These are phyloP conservation scores for Ispidina lecontei DNA, from an alignment of 2,797 vertebrate species.

Conservation along the genomic window DNA sequence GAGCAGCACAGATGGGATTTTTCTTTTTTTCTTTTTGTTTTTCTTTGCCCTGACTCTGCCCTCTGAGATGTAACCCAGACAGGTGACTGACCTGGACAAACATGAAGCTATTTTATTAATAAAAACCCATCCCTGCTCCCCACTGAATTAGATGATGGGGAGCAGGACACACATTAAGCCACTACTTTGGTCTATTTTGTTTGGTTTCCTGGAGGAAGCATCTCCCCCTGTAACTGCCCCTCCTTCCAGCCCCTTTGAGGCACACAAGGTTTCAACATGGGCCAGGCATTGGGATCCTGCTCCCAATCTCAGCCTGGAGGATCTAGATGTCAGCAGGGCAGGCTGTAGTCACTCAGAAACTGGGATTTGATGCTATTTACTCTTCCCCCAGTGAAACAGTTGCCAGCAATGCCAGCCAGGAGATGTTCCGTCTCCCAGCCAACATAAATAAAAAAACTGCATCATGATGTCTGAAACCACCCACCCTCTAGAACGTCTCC, in stretches of 20 bases:
- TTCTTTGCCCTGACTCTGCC: neutral
- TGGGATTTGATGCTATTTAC: neutral
- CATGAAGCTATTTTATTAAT: neutral
- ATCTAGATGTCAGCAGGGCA: neutral
- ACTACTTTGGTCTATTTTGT: neutral
- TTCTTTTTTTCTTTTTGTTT: neutral
- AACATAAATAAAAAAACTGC: neutral
- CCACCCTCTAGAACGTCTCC: neutral
- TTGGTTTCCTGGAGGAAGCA: neutral
- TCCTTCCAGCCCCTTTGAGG: neutral
- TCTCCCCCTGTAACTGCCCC: neutral
- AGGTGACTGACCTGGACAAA: neutral
- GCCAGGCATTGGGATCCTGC: neutral
- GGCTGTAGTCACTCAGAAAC: neutral
- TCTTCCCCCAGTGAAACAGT: neutral
- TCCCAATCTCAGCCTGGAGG: fast-evolving
- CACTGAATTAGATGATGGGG: neutral
- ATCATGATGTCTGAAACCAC: neutral
- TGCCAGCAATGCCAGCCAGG: neutral
- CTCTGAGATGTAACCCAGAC: neutral
- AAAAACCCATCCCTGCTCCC: neutral
- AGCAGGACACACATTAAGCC: neutral
- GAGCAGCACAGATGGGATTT: neutral
- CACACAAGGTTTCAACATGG: neutral
- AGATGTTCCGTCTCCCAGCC: neutral